Evolutionary conservation across 2,113 vertebrate species (phyloP), one percentile per base, ranked within the genome.

Genomic region (Takifugu bimaculatus): DNA sequence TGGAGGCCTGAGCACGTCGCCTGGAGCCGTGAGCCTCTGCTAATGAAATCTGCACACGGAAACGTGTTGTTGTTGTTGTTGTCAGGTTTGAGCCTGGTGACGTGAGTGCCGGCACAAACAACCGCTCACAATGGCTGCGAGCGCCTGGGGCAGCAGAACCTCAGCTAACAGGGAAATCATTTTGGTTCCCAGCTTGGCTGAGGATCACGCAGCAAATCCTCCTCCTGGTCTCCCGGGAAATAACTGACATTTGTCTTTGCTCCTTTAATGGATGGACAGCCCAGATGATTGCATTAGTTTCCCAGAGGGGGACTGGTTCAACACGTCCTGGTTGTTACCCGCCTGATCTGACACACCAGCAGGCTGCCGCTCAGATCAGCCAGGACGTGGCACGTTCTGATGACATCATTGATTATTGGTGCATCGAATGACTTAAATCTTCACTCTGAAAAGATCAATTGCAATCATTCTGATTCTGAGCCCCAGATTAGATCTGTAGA

Each of bases 211-310:
- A 51, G 69, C 48, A 64, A 74, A 63, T 71, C 57, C 63, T 43
- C 67, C 25, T 70, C 63, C n/a, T 50, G 78, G 67, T 77, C 68
- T 55, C 55, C 45, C 45, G 68, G 71, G 60, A 72, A 74, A 67
- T 74, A 82, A 80, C 69, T 70, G 79, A 65, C 70, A 80, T 76
- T 76, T 70, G 72, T 84, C 56, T 64, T 64, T 56, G 54, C 32
- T 28, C 48, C 77, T 75, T 74, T 77, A 78, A 81, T 71, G 72
- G 75, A 72, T 60, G 54, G 63, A 57, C 68, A 56, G 56, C 65
- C 53, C 44, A 59, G 57, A 80, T 49, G 57, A 83, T 63, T 78
- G 70, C 63, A 82, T 85, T 79, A 82, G 57, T 13, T 60, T 35
- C 60, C 39, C 52, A 68, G 57, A 59, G 79, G 57, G 63, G 20